These are phyloP conservation scores for Carassius gibelio DNA, from an alignment of 2,113 vertebrate genomes.

Conservation along the genomic window DNA sequence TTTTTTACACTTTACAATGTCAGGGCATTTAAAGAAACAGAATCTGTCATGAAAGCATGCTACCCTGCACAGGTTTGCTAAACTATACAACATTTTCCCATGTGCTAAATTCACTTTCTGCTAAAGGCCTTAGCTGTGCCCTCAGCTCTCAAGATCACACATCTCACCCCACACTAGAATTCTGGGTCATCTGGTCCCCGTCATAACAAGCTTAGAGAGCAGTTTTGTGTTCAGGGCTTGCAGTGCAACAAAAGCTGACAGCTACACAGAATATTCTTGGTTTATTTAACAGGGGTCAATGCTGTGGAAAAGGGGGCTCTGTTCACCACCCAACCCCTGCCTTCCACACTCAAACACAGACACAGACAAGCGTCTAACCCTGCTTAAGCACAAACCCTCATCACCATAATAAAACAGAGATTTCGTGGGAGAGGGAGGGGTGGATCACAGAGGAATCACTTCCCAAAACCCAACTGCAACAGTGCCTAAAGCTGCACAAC, in stretches of 20 bases:
- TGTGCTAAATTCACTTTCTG: background rate
- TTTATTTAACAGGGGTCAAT: slow-evolving; percentile 37
- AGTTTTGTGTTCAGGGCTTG: background rate
- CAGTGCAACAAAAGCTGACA: slow-evolving; percentile 19
- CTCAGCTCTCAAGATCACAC: background rate
- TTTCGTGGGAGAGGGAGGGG: slow-evolving; percentile 50
- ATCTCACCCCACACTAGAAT: background rate
- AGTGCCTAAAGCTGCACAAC: background rate
- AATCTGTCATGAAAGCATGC: background rate
- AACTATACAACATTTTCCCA: background rate
- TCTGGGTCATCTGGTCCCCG: background rate
- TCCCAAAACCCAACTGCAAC: slow-evolving; percentile 20
- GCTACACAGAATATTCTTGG: slow-evolving; percentile 16
- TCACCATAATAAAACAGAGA: slow-evolving; percentile 53
- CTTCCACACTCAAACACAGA: slow-evolving; percentile 6
- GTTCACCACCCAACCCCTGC: slow-evolving; percentile 26
- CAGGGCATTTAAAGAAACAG: background rate
- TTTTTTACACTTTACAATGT: background rate
- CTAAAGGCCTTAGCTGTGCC: background rate
- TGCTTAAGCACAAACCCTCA: slow-evolving; percentile 44
- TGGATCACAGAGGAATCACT: slow-evolving; percentile 39
- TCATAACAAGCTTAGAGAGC: slow-evolving; percentile 17
- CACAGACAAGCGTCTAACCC: slow-evolving; percentile 16
- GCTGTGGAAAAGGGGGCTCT: slow-evolving; percentile 12
- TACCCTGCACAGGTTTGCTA: background rate